A percentile compares a stretch with the other conserved stretches of the same genome.
Conservation (phyloP, 2,888 invertebrate genomes). For the Gnatocerus cornutus region DNA sequence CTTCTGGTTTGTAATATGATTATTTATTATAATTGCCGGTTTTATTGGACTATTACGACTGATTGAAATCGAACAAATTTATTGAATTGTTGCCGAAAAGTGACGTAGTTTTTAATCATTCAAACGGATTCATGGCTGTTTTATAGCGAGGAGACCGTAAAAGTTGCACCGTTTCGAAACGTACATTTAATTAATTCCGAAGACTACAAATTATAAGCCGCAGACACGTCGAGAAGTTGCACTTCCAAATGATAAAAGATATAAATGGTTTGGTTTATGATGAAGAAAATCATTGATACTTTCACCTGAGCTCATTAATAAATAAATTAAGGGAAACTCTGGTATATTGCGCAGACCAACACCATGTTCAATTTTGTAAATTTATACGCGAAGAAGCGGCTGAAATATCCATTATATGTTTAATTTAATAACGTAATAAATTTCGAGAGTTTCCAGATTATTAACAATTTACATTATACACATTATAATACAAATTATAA, state of each 20-base stretch:
- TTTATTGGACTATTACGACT: constrained; percentile 62
- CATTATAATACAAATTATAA: constrained; percentile 65
- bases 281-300: background rate
- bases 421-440: constrained; percentile 64
- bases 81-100: constrained; percentile 47
- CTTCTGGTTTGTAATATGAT: constrained; percentile 63
- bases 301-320: constrained; percentile 27
- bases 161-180: constrained; percentile 30
- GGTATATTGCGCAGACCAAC: constrained; percentile 14
- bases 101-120: constrained; percentile 25
- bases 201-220: constrained; percentile 21
- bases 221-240: too few species aligned
- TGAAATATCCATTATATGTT: constrained; percentile 49
- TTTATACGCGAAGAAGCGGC: constrained; percentile 37
- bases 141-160: constrained; percentile 17
- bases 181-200: constrained; percentile 44
- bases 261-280: too few species aligned
- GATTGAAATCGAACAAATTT: constrained; percentile 61
- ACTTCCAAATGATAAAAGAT: too few species aligned
- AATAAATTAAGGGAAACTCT: constrained; percentile 20
- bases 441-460: constrained; percentile 64
- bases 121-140: background rate
- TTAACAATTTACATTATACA: constrained; percentile 64
- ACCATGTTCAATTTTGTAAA: constrained; percentile 30
- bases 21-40: constrained; percentile 66